Conservation (phyloP, 23 tunicate species). For the Trididemnum nubilum region DNA sequence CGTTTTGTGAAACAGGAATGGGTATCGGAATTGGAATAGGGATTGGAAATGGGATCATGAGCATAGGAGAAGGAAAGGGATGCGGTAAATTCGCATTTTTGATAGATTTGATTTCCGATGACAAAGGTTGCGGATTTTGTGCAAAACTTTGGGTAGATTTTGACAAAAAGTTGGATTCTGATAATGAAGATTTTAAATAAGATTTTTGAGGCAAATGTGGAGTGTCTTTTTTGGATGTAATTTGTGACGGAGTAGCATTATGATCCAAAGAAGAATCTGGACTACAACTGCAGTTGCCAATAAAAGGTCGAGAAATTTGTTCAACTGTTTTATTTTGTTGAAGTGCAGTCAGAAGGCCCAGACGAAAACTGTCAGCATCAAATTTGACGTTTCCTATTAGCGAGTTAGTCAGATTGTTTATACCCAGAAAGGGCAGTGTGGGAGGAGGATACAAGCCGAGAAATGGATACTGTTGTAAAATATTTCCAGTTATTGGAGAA, state of each 20-base stretch:
- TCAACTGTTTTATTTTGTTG: conserved; percentile 1
- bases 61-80: conserved; percentile 30
- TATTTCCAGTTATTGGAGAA: neutral
- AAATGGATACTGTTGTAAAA: neutral
- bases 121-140: neutral
- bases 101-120: neutral
- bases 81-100: too few relatives aligned
- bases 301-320: neutral
- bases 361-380: conserved; percentile 12
- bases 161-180: neutral
- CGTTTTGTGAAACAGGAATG: conserved; percentile 15
- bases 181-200: neutral
- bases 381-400: neutral
- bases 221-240: neutral
- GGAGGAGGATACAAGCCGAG: neutral
- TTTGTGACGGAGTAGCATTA: neutral
- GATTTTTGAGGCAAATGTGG: too few relatives aligned
- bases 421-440: neutral
- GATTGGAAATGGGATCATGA: conserved; percentile 48
- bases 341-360: neutral
- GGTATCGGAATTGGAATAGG: conserved; percentile 48
- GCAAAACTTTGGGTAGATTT: neutral
- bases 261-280: neutral
- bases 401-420: neutral
- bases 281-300: too few relatives aligned